These are phyloP conservation scores for Tribolium freemani DNA, from an alignment of 2,888 invertebrate species.

Conservation along the genomic window DNA sequence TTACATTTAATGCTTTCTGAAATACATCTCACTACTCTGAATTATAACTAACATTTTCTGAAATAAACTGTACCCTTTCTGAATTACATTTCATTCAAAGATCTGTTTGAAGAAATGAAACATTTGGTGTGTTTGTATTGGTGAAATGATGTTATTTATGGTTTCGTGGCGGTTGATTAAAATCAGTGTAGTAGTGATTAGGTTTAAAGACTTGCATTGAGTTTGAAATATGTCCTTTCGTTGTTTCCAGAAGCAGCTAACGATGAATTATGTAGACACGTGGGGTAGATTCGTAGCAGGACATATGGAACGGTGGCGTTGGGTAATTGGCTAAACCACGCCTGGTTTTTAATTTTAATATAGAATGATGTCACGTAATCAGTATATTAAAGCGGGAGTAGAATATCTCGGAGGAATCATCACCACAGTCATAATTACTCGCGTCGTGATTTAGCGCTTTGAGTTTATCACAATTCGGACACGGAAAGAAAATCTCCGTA, in stretches of 20 bases:
- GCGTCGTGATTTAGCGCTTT: slow-evolving; percentile 60
- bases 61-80: no score
- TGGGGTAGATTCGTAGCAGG: slow-evolving; percentile 46
- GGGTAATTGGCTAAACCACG: slow-evolving; percentile 53
- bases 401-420: slow-evolving; percentile 65
- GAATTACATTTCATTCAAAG: no score
- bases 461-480: slow-evolving; percentile 8
- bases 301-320: slow-evolving; percentile 44
- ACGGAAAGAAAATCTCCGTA: background rate
- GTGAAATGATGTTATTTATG: no score
- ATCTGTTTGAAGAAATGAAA: no score
- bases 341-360: slow-evolving; percentile 66
- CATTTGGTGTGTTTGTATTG: no score
- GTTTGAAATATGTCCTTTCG: slow-evolving; percentile 33
- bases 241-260: slow-evolving; percentile 41
- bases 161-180: slow-evolving; percentile 12
- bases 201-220: slow-evolving; percentile 24
- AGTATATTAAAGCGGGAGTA: slow-evolving; percentile 62
- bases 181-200: slow-evolving; percentile 26
- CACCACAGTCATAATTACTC: slow-evolving; percentile 62
- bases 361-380: slow-evolving; percentile 66
- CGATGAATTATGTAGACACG: slow-evolving; percentile 50
- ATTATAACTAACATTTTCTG: no score
- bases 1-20: no score
- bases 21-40: no score